Evolutionary conservation across 2,797 vertebrate genomes (phyloP).

Genomic region (Halcyon chelicuti): DNA sequence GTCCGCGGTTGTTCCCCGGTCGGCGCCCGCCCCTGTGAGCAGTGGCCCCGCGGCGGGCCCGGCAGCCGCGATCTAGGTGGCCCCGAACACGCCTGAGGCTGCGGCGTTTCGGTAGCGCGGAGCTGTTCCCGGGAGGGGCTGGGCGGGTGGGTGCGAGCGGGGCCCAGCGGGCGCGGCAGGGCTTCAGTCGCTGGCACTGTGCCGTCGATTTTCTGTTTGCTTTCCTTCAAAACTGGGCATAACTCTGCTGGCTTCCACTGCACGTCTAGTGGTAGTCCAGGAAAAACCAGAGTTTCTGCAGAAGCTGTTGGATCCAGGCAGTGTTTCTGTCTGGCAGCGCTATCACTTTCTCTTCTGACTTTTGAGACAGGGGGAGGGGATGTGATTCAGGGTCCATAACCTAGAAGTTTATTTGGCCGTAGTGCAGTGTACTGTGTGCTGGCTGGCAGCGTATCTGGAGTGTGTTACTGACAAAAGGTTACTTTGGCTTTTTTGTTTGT

Average conservation of each 20-base stretch:
- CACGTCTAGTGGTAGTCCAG: too few relatives aligned
- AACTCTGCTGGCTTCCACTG: accelerated
- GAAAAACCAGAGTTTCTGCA: background rate
- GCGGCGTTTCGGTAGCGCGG: background rate
- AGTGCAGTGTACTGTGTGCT: background rate
- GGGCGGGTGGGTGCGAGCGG: background rate
- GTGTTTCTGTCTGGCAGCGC: background rate
- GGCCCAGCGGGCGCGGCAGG: background rate
- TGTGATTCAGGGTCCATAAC: background rate
- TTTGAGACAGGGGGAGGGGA: background rate
- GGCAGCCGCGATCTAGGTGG: background rate
- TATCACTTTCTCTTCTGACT: background rate
- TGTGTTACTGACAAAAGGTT: background rate
- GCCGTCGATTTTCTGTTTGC: background rate
- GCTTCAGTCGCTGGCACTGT: background rate
- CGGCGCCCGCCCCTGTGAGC: background rate
- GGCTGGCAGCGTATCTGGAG: background rate
- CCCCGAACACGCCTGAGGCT: background rate
- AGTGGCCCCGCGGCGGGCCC: background rate
- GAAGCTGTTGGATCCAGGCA: background rate
- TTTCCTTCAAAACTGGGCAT: background rate
- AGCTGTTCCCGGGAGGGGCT: accelerated
- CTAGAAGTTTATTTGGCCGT: background rate
- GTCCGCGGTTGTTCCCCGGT: too few relatives aligned
- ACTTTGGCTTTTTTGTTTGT: background rate